These are phyloP conservation scores for Gila robusta DNA, from an alignment of 2,797 vertebrate species.

Conservation along the genomic window DNA sequence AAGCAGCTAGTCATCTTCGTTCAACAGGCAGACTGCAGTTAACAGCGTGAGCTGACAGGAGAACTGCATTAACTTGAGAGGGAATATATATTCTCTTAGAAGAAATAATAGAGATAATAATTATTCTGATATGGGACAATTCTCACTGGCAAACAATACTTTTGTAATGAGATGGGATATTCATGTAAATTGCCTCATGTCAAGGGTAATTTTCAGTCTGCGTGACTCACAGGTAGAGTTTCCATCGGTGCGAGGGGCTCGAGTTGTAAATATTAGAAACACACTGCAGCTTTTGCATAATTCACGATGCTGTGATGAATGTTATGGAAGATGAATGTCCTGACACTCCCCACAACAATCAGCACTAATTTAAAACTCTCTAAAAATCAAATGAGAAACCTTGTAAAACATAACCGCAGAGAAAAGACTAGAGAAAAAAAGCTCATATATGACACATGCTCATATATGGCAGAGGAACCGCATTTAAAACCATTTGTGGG, in stretches of 20 bases:
- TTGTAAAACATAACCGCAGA: constrained; percentile 12
- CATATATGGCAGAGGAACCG: too few relatives aligned
- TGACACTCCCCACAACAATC: constrained; percentile 48
- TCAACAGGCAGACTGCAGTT: constrained; percentile 28
- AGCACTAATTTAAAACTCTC: constrained; percentile 35
- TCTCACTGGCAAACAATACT: constrained; percentile 45
- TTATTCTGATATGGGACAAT: constrained; percentile 36
- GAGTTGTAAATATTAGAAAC: constrained; percentile 55
- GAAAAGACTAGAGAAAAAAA: constrained; percentile 14
- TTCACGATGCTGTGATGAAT: constrained; percentile 41
- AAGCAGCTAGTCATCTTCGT: constrained; percentile 13
- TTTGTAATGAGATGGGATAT: constrained; percentile 39
- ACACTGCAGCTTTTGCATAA: constrained; percentile 51
- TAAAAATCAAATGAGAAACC: constrained; percentile 21
- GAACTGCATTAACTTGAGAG: constrained; percentile 23
- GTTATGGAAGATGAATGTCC: constrained; percentile 47
- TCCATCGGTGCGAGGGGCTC: constrained; percentile 48
- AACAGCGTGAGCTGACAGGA: constrained; percentile 27
- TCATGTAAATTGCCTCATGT: constrained; percentile 47
- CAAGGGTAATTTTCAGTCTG: constrained; percentile 45
- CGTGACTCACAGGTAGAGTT: constrained; percentile 55
- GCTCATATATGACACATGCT: background rate
- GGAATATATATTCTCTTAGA: constrained; percentile 39
- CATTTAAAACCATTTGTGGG: constrained; percentile 11
- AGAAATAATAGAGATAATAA: constrained; percentile 39